phyloP scores from a whole-genome alignment of 1,140 invertebrate genomes.

The Aphidius gifuensis region DNA sequence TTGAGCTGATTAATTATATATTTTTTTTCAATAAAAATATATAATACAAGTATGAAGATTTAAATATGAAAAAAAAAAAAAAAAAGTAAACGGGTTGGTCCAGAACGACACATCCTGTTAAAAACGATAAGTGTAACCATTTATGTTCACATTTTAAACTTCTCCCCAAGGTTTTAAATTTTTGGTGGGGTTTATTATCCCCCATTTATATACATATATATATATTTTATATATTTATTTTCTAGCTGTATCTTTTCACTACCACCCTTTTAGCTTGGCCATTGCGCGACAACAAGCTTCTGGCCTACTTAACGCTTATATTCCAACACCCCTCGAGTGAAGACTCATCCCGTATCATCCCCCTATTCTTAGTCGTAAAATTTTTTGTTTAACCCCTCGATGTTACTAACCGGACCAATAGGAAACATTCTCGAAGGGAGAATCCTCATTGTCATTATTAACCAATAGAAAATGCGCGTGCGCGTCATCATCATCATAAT shows the following conservation, averaged over 20 bases:
- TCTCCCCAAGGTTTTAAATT: slow-evolving; percentile 4
- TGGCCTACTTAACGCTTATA: slow-evolving; percentile 50
- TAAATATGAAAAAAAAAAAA: neutral
- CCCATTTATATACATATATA: too few relatives aligned
- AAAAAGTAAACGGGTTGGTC: slow-evolving; percentile 8
- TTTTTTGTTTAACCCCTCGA: slow-evolving; percentile 33
- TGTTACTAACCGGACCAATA: slow-evolving; percentile 37
- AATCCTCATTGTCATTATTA: slow-evolving; percentile 45
- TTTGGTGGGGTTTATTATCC: neutral
- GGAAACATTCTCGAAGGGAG: slow-evolving; percentile 30
- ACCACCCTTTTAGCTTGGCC: too few relatives aligned
- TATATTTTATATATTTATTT: too few relatives aligned
- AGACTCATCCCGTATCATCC: slow-evolving; percentile 47
- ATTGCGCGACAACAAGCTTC: slow-evolving; percentile 16
- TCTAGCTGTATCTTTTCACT: too few relatives aligned
- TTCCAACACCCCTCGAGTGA: slow-evolving; percentile 42
- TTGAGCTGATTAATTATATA: too few relatives aligned
- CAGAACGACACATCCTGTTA: neutral
- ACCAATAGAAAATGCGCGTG: slow-evolving; percentile 39
- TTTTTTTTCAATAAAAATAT: too few relatives aligned
- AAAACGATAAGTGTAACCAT: slow-evolving; percentile 26
- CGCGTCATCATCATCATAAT: slow-evolving; percentile 21
- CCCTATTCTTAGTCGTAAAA: slow-evolving; percentile 35
- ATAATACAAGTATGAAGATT: too few relatives aligned
- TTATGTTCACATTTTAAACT: slow-evolving; percentile 19